Evolutionary conservation across 1,140 invertebrate genomes (phyloP), one percentile per base, ranked within the genome.

Genomic region (Drosophila teissieri): DNA sequence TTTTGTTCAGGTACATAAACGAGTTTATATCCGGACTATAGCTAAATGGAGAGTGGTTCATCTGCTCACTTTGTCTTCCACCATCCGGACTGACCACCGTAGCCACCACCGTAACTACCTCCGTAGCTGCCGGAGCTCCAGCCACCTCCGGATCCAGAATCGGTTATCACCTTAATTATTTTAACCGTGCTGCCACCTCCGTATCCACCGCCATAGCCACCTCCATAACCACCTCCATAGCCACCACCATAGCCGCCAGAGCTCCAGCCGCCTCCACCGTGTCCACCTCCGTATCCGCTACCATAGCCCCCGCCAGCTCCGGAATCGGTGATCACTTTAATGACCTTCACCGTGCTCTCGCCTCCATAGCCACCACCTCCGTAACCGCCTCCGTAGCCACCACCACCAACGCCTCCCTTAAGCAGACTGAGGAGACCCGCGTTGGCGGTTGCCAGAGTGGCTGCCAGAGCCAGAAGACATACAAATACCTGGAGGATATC

Each of bases 391-490:
- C 60, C 83, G n/a, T 67, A 60, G 22, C 68, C 63, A 19, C 77
- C 57, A 11, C 70, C 67, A n/a, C 64, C 69, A 4, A 70, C 72
- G n/a, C 78, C 88, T 8, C 83, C 83, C 58, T 89, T 89, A 19
- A 89, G 53, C 27, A 84, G 76, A 44, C 55, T 72, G 62, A 90
- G 49, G 17, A 91, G 74, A 62, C 84, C 82, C 57, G 84, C 90
- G 57, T 90, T 80, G 19, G 80, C 54, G 17, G 79, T 58, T 27
- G 90, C 77, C 72, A 91, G 54, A 45, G 78, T 67, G 58, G 84
- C 74, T 48, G 62, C 56, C 51, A 91, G 54, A 46, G 82, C 90
- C 65, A 91, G 64, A 3, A 91, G 52, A 77, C 84, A 91, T 61
- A 91, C 74, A 53, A 91, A 90, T 14, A 89, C 48, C 90, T 91